A percentile compares a stretch with the other conserved stretches of the same genome.
Conservation (phyloP, 1,140 invertebrate species). For the Drosophila sturtevanti region DNA sequence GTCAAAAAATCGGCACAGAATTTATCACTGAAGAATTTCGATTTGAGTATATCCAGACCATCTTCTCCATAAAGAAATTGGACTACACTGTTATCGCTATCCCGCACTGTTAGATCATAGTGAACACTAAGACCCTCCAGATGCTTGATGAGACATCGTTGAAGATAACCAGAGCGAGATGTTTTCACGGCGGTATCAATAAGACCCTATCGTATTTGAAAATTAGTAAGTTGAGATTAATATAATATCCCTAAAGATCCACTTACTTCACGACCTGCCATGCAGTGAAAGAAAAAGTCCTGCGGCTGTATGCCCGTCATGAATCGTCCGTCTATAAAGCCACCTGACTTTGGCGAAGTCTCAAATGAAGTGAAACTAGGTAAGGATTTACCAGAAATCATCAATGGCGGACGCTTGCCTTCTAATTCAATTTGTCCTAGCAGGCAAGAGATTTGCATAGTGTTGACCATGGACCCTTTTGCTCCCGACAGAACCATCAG, state of each 20-base stretch:
- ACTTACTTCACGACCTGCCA: constrained; percentile 97
- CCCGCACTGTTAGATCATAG: constrained; percentile 97
- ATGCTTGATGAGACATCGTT: constrained; percentile 99
- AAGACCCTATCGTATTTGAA: constrained; percentile 84
- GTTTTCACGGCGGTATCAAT: constrained; percentile 96
- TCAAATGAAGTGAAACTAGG: constrained; percentile 97
- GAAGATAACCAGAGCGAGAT: constrained; percentile 98
- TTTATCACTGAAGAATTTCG: constrained; percentile 91
- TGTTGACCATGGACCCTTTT: constrained; percentile 98
- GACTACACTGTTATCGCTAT: constrained; percentile 96
- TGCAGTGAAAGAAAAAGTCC: constrained; percentile 99
- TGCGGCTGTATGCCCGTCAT: constrained; percentile 98
- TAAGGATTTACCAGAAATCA: constrained; percentile 94
- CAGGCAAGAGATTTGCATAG: constrained; percentile 98
- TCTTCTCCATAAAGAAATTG: constrained; percentile 99
- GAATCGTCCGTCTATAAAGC: constrained; percentile 97
- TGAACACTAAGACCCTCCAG: constrained; percentile 95
- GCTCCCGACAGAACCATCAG: constrained; percentile 99
- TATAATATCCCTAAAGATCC: neutral
- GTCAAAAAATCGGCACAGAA: constrained; percentile 91
- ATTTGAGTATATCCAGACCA: constrained; percentile 95
- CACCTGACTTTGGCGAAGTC: constrained; percentile 94
- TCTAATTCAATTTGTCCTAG: constrained; percentile 99
- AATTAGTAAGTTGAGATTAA: neutral
- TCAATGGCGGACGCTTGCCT: constrained; percentile 97